Evolutionary conservation across 2,888 invertebrate species (phyloP), one percentile per base, ranked within the genome.

Genomic region (Catocala sponsa): DNA sequence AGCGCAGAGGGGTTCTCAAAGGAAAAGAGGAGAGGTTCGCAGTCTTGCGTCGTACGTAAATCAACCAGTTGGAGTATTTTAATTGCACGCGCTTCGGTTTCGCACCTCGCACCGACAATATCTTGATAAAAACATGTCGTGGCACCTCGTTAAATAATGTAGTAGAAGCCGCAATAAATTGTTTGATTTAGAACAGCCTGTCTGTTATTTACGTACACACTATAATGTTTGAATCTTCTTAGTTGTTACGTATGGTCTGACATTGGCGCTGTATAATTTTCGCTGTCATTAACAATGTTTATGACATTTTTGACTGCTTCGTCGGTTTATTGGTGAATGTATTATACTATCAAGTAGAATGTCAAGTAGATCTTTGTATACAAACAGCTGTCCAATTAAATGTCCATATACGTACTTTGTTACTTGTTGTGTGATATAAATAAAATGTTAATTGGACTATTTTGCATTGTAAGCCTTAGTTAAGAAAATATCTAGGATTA

Each of bases 81-180:
- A 85, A 84, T 85, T 83, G 81, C 81, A 68, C 66, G 76, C 77
- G 79, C 76, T 85, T 80, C 72, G 79, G 75, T 81, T 88, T 86
- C 84, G 82, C 86, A 86, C 87, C 83, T 86, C 73, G 70, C 58
- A 65, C 66, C 72, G 60, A 46, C 44, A 44, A 72, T 74, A 82
- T 81, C 85, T 80, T 80, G 86, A 83, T 85, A 87, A 78, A 77
- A 76, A 77, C 79, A 68, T 80, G 82, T 79, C 82, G 78, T 77
- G 72, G 58, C 65, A 70, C 64, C 73, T 78, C 71, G 80, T 87
- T 86, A 87, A 84, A 83, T 86, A 85, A 82, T 79, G 73, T 79
- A 68, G 73, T 80, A 72, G 78, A 80, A 69, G 70, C 66, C 48
- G 67, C 79, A 68, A 78, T 88, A 87, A 86, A 84, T 81, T 81